Evolutionary conservation across 2,113 vertebrate species (phyloP).

Genomic region (Nibea coibor): DNA sequence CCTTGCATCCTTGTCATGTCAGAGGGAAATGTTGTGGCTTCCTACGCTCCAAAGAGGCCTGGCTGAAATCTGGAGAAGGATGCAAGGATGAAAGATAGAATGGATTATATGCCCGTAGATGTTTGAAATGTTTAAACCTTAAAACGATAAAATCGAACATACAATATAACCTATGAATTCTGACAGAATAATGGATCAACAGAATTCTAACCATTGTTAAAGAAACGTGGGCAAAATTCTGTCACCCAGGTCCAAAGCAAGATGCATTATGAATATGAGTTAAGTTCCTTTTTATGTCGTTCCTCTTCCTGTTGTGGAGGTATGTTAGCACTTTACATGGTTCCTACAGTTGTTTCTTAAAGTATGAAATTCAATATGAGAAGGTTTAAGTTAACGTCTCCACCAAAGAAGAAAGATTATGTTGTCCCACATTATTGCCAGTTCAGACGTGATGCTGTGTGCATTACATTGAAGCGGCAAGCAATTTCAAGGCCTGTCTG

Average conservation of each 20-base stretch:
- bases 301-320: slow-evolving; percentile 14
- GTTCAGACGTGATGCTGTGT: background rate
- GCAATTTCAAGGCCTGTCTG: background rate
- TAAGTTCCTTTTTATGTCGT: background rate
- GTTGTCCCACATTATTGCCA: background rate
- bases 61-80: slow-evolving; percentile 27
- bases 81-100: background rate
- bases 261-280: slow-evolving; percentile 3
- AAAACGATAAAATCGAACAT: background rate
- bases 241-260: slow-evolving; percentile 63
- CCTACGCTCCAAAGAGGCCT: background rate
- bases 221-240: background rate
- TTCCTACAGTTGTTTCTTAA: slow-evolving; percentile 4
- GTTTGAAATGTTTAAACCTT: background rate
- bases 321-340: slow-evolving; percentile 15
- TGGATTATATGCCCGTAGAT: background rate
- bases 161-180: background rate
- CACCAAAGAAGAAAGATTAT: background rate
- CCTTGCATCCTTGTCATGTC: slow-evolving; percentile 40
- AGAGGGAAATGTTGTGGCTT: background rate
- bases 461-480: background rate
- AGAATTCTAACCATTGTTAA: background rate
- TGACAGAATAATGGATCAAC: no score
- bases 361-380: background rate
- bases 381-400: background rate